Base-by-base conservation (phyloP, 2,888 invertebrate genomes). In the Eucriotettix oculatus region DNA sequence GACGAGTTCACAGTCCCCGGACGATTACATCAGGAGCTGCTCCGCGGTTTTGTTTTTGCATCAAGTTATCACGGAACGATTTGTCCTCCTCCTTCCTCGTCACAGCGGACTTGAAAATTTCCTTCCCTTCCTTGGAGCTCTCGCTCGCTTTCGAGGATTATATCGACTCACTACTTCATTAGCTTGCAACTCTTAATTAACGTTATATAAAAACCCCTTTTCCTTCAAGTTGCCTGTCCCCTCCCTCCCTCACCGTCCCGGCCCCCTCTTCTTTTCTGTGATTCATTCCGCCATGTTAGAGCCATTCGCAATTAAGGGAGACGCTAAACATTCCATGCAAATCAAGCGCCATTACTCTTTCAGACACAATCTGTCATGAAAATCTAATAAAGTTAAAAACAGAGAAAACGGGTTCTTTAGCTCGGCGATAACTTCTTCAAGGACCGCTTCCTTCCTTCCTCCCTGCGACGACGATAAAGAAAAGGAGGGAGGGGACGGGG, bases 351-450 rank as follows among this genome's bases (percentile, higher is more conserved):
- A 64, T 64, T 63, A 64, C 62, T 64, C 64, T 64, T 64, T 63
- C 59, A 57, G 64, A 64, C 63, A 61, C 64, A 64, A 64, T 64
- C 64, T 64, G 63, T 63, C 63, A 63, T 62, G 63, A 61, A 60
- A 64, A 64, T 64, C 63, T 64, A 64, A 64, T 64, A 64, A 48
- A 48, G 48, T 48, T 48, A 48, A 48, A 48, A 48, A 64, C 62
- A 54, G 60, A 58, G 48, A 54, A 52, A 58, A 16, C n/a, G 12
- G 16, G 43, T 29, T 42, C 40, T 41, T 55, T 40, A 41, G 48
- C 42, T 41, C 29, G 40, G 40, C 40, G 55, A 41, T 55, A 55
- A 55, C 40, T 55, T 41, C n/a, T n/a, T 11, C 12, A n/a, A 14
- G n/a, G 48, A n/a, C 48, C 48, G 48, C 48, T n/a, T n/a, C 14